Conservation (phyloP, 2,888 invertebrate species). For the Acheta domesticus region DNA sequence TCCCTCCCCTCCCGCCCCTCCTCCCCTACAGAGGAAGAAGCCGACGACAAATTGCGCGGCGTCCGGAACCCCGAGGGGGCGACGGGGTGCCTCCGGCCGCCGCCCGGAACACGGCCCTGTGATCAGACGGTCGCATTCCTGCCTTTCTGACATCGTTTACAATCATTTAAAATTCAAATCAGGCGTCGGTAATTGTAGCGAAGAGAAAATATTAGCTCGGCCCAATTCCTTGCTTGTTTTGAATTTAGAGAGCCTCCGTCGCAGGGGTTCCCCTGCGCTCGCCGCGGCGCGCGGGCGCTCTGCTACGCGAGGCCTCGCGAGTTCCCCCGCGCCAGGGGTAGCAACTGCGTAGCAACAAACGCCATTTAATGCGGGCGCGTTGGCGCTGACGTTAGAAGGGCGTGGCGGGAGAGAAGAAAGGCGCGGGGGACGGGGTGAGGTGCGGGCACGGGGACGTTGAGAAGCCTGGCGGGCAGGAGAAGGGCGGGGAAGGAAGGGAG, state of each 20-base stretch:
- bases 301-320: no score
- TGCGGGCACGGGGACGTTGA: no score
- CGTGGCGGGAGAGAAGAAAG: no score
- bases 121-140: background rate
- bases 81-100: background rate
- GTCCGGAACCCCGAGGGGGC: background rate
- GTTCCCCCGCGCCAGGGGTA: no score
- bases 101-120: background rate
- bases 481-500: no score
- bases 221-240: slow-evolving; percentile 18
- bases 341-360: no score
- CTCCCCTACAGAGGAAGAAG: background rate
- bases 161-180: slow-evolving; percentile 11
- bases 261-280: background rate
- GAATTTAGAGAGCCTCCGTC: background rate
- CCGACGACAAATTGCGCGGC: slow-evolving; percentile 1
- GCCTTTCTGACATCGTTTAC: slow-evolving; percentile 18
- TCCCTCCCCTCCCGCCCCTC: background rate
- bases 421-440: no score
- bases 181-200: slow-evolving; percentile 4
- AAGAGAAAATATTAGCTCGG: background rate
- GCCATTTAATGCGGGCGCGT: no score
- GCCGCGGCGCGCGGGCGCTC: no score
- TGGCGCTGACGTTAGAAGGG: no score
- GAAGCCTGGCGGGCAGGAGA: no score